These are phyloP conservation scores for Drosophila lacertosa DNA, from an alignment of 1,140 invertebrate species.

Conservation along the genomic window DNA sequence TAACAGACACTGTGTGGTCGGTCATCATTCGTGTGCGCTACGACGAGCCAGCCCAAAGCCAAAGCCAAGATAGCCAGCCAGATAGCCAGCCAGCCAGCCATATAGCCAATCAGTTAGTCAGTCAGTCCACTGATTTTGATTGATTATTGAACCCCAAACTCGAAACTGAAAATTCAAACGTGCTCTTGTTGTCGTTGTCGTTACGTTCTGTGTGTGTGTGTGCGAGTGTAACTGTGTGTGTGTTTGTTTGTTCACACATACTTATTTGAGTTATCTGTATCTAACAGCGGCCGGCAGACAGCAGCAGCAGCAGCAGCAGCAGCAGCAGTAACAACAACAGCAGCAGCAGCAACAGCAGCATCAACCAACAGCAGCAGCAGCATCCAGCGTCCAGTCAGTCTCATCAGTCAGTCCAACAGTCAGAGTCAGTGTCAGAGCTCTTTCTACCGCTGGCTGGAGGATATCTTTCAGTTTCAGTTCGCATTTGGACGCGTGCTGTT, in stretches of 20 bases:
- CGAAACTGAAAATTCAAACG: slow-evolving; percentile 66
- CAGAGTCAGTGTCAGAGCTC: slow-evolving; percentile 53
- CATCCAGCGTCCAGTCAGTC: slow-evolving; percentile 32
- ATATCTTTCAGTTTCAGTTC: slow-evolving; percentile 80
- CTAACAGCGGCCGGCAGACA: slow-evolving; percentile 58
- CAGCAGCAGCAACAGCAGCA: slow-evolving; percentile 28
- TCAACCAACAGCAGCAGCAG: slow-evolving; percentile 27
- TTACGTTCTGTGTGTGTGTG: neutral
- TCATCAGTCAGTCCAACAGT: slow-evolving; percentile 57
- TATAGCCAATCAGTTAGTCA: slow-evolving; percentile 18
- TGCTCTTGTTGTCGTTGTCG: slow-evolving; percentile 1
- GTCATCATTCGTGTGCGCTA: slow-evolving; percentile 77
- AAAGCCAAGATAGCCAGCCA: slow-evolving; percentile 51
- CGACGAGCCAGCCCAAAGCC: slow-evolving; percentile 57
- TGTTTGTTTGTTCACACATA: slow-evolving; percentile 9
- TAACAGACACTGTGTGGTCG: slow-evolving; percentile 80
- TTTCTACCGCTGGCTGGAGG: slow-evolving; percentile 63
- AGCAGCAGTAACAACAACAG: slow-evolving; percentile 23
- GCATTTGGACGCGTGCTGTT: slow-evolving; percentile 78
- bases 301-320: slow-evolving; percentile 29
- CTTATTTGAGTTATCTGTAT: slow-evolving; percentile 39
- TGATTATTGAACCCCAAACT: slow-evolving; percentile 69
- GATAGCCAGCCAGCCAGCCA: slow-evolving; percentile 22
- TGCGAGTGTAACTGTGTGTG: neutral
- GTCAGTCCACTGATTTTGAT: slow-evolving; percentile 67